Percentiles rank a stretch among this genome's conserved stretches.
These are phyloP conservation scores for Steinernema khuongi DNA, from an alignment of 1,140 invertebrate species.

Conservation along the genomic window DNA sequence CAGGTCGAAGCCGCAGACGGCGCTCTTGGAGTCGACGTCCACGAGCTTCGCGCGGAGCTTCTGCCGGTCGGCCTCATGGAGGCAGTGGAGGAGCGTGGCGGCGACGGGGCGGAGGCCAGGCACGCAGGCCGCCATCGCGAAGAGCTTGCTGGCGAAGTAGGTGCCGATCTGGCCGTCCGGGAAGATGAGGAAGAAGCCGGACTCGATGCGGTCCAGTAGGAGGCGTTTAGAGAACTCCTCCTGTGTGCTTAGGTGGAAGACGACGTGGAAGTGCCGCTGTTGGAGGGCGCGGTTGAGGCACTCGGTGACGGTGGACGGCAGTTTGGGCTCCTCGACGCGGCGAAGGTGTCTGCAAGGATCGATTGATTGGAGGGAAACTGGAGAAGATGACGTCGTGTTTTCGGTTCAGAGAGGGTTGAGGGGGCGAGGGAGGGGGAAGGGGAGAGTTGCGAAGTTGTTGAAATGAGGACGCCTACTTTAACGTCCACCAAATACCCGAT, in stretches of 20 bases:
- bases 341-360: not conserved
- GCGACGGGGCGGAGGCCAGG: not conserved
- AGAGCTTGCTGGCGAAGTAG: slow-evolving; percentile 10
- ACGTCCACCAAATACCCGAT: no score
- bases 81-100: not conserved
- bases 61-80: not conserved
- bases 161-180: not conserved
- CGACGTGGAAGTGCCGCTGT: not conserved
- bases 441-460: no score
- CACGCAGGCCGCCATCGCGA: not conserved
- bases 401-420: no score
- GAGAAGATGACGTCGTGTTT: not conserved
- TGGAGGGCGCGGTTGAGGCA: not conserved
- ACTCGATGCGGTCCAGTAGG: not conserved
- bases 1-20: not conserved
- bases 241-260: not conserved
- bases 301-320: not conserved
- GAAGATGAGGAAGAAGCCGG: slow-evolving; percentile 9
- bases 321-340: not conserved
- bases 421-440: no score
- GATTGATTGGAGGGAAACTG: not conserved
- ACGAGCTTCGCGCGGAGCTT: slow-evolving; percentile 2
- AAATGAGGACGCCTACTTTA: no score
- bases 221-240: not conserved
- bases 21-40: not conserved